Evolutionary conservation across 2,888 invertebrate genomes (phyloP).

Genomic region (Linhomoeus sp.): DNA sequence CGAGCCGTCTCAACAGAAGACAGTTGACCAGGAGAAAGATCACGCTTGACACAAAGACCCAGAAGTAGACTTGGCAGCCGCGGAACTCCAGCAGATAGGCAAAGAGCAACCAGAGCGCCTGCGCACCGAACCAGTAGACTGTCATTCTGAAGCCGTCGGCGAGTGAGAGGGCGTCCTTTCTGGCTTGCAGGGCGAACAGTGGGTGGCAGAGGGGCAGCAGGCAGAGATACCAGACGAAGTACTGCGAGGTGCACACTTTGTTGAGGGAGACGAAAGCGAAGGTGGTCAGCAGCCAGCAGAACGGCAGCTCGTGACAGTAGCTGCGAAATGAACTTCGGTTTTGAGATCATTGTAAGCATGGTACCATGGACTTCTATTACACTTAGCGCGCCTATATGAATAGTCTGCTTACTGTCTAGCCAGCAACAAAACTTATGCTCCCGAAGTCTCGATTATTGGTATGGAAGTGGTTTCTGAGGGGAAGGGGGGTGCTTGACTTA

Average conservation of each 20-base stretch:
- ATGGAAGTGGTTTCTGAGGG: no score
- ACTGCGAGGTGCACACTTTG: constrained; percentile 81
- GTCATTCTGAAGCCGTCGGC: constrained; percentile 28
- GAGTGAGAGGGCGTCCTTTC: no score
- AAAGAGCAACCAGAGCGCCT: constrained; percentile 64
- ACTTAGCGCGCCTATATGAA: no score
- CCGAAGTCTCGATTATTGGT: no score
- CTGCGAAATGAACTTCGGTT: constrained; percentile 12
- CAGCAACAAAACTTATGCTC: no score
- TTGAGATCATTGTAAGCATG: no score
- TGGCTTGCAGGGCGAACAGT: no score
- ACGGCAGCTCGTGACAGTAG: constrained; percentile 44
- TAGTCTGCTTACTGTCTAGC: no score
- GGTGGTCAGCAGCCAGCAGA: constrained; percentile 62
- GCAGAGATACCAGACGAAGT: constrained; percentile 85
- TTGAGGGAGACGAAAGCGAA: constrained; percentile 77
- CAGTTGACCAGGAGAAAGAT: constrained; percentile 65
- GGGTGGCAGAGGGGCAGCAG: constrained; percentile 53
- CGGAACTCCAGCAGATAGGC: constrained; percentile 83
- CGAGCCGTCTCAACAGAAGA: constrained; percentile 13
- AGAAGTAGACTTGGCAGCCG: constrained; percentile 56
- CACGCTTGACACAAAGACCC: constrained; percentile 62
- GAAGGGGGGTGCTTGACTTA: no score
- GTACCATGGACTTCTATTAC: no score
- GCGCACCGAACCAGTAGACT: constrained; percentile 40